Percentiles rank a stretch among this genome's conserved stretches.
Conservation (phyloP, 2,888 invertebrate species). For the Aromia moschata region DNA sequence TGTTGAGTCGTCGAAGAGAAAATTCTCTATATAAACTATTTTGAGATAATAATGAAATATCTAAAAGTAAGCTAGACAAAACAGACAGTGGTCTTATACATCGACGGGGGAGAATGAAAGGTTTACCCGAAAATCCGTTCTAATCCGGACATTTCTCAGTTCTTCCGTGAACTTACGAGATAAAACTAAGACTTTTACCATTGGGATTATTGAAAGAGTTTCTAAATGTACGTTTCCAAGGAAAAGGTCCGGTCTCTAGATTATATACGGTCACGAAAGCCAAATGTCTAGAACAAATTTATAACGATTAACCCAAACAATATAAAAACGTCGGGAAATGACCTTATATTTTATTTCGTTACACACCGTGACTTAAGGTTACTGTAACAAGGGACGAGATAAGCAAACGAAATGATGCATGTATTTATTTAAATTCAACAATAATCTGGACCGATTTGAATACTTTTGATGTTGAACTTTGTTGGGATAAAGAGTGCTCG, state of each 20-base stretch:
- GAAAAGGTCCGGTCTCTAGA: slow-evolving; percentile 21
- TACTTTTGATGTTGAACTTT: too few relatives aligned
- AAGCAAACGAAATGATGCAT: too few relatives aligned
- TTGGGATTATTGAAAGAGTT: slow-evolving; percentile 34
- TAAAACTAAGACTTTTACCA: slow-evolving; percentile 41
- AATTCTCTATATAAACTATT: neutral
- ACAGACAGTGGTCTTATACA: slow-evolving; percentile 41
- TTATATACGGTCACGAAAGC: slow-evolving; percentile 4
- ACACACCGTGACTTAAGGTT: too few relatives aligned
- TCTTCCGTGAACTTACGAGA: slow-evolving; percentile 48
- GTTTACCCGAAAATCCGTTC: slow-evolving; percentile 45
- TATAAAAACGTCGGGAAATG: too few relatives aligned
- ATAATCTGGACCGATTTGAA: too few relatives aligned
- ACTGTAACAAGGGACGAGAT: too few relatives aligned
- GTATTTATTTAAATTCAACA: too few relatives aligned
- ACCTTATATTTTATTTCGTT: too few relatives aligned
- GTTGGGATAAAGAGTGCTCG: too few relatives aligned
- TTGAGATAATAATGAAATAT: slow-evolving; percentile 5
- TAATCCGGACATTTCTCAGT: slow-evolving; percentile 51
- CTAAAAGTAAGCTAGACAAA: slow-evolving; percentile 38
- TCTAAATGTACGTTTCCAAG: slow-evolving; percentile 24
- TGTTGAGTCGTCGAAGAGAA: too few relatives aligned
- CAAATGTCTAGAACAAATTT: neutral
- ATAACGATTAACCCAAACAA: neutral
- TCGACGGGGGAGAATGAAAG: slow-evolving; percentile 43